A percentile compares a stretch with the other conserved stretches of the same genome.
Conservation (phyloP, 2,888 invertebrate species). For the Eupeodes latifasciatus region DNA sequence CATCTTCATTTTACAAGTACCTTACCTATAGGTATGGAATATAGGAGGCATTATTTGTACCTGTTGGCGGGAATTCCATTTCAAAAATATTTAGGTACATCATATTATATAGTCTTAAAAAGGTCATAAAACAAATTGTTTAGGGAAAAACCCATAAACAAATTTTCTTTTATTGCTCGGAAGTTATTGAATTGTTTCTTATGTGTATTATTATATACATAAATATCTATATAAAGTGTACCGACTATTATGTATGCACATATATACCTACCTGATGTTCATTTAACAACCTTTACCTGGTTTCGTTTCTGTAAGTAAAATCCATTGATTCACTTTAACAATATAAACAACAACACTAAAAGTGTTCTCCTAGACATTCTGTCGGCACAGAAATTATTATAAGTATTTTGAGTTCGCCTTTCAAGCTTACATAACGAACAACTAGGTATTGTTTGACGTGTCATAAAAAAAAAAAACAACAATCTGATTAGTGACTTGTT, state of each 20-base stretch:
- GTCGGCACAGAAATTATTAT: constrained; percentile 37
- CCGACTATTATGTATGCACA: too few relatives aligned
- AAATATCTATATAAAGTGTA: too few relatives aligned
- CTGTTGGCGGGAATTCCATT: constrained; percentile 63
- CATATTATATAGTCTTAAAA: constrained; percentile 31
- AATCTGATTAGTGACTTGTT: constrained; percentile 60
- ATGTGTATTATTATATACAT: background rate
- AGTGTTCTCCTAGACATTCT: constrained; percentile 57
- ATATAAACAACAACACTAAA: background rate
- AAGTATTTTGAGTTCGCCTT: constrained; percentile 5
- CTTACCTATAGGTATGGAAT: background rate
- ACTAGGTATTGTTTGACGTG: constrained; percentile 12
- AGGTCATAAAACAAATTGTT: constrained; percentile 64
- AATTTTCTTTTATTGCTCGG: constrained; percentile 70
- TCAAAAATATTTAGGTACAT: constrained; percentile 58
- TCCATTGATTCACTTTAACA: constrained; percentile 35
- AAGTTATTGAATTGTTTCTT: constrained; percentile 66
- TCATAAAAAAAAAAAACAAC: constrained; percentile 43
- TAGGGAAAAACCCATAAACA: constrained; percentile 73
- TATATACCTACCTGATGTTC: background rate
- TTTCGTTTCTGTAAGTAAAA: constrained; percentile 19
- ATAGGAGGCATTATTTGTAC: background rate
- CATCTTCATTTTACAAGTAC: too few relatives aligned
- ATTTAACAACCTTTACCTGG: constrained; percentile 28
- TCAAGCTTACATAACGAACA: constrained; percentile 54